Evolutionary conservation across 2,888 invertebrate genomes (phyloP).

Genomic region (Coleophora flavipennella): DNA sequence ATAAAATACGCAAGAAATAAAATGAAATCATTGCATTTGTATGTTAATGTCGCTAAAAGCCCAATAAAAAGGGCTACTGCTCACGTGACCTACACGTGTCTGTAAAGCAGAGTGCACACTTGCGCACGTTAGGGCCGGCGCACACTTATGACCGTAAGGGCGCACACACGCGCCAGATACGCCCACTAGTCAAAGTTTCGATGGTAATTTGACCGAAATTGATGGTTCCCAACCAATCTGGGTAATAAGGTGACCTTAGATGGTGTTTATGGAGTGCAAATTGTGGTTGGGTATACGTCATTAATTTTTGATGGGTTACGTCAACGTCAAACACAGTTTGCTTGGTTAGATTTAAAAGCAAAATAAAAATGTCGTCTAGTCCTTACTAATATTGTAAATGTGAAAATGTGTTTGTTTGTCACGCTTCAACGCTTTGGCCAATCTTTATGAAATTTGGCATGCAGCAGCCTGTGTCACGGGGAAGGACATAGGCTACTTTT

Average conservation of each 20-base stretch:
- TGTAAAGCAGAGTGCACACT: conserved; percentile 25
- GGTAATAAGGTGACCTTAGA: conserved; percentile 13
- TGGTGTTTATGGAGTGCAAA: conserved; percentile 1
- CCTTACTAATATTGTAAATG: no score
- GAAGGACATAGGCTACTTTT: no score
- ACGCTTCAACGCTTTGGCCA: no score
- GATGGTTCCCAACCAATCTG: conserved; percentile 16
- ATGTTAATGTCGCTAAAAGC: conserved; percentile 34
- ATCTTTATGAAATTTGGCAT: no score
- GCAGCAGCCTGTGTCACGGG: no score
- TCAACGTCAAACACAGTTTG: no score
- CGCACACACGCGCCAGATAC: conserved; percentile 20
- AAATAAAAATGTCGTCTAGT: no score
- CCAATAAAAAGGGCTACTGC: conserved; percentile 38
- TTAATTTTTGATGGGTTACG: no score
- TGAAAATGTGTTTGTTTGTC: no score
- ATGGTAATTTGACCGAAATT: conserved; percentile 42
- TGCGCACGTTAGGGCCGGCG: conserved; percentile 31
- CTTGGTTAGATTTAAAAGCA: no score
- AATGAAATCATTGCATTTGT: conserved; percentile 9
- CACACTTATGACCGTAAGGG: conserved; percentile 24
- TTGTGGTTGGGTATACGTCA: no score
- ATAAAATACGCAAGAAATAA: no score
- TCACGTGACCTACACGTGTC: conserved; percentile 53
- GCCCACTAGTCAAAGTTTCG: not conserved